phyloP scores from a whole-genome alignment of 1,140 invertebrate species.

The Drosophila tani region DNA sequence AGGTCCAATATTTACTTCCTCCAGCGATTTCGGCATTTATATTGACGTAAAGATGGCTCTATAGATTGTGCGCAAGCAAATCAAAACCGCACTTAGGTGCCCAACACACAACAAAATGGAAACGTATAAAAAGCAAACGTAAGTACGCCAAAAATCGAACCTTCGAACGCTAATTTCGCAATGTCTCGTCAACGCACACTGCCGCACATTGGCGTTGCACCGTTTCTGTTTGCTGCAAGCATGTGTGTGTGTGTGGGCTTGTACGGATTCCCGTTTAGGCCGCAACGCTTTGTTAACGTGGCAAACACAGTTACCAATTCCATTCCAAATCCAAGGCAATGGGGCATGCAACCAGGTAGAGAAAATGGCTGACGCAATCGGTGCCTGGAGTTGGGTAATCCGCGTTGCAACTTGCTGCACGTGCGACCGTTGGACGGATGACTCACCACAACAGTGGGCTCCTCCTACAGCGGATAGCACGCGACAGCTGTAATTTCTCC shows the following conservation, averaged over 20 bases:
- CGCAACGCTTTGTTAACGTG: conserved; percentile 56
- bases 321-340: conserved; percentile 9
- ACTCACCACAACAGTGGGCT: conserved; percentile 11
- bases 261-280: conserved; percentile 35
- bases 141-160: conserved; percentile 47
- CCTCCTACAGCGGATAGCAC: not conserved
- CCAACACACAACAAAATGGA: conserved; percentile 72
- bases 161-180: conserved; percentile 56
- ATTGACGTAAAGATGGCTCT: conserved; percentile 82
- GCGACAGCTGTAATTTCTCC: not conserved
- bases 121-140: conserved; percentile 74
- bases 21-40: conserved; percentile 78
- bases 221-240: conserved; percentile 17
- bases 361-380: conserved; percentile 74
- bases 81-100: conserved; percentile 71
- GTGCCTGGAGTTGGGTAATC: conserved; percentile 39
- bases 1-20: conserved; percentile 61
- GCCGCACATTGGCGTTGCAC: conserved; percentile 25
- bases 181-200: conserved; percentile 20
- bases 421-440: conserved; percentile 12
- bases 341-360: conserved; percentile 64
- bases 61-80: conserved; percentile 81
- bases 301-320: conserved; percentile 28
- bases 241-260: conserved; percentile 16
- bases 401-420: conserved; percentile 44